Base-by-base conservation (phyloP, 2,113 vertebrate species). In the Vimba vimba region DNA sequence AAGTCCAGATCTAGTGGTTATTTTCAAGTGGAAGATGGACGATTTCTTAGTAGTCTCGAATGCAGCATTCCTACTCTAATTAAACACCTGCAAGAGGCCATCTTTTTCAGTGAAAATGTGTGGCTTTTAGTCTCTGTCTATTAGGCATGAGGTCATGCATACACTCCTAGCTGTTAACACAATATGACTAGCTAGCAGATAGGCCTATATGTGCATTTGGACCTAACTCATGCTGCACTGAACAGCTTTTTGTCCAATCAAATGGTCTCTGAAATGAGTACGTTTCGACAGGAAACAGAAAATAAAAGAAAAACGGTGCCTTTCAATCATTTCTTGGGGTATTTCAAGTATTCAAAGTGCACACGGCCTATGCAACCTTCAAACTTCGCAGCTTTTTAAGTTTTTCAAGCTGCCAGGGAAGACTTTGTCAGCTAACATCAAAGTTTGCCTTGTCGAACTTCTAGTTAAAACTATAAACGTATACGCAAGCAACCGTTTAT, bases 351-450 rank as follows among this genome's bases (percentile, higher is more conserved):
- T 39, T 71, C 19, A 71, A 11, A 71, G 68, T 11, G 33, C 68
- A 69, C 66, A 39, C 30, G 8, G 68, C 33, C 33, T 11, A 39
- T 39, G 19, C 33, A 71, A 71, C 68, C 68, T 71, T 71, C 33
- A 71, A 71, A 4, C 68, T 71, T 69, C 0, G 66, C 27, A 68
- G 64, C 66, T 36, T 69, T 36, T 64, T 27, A 64, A 27, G 25
- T 17, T 47, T 39, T 62, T 64, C 64, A 8, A 62, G 13, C 45
- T 76, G 23, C 8, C 47, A 55, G 75, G 25, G 27, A 47, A 80
- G 8, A 79, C 36, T 43, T 60, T 66, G 39, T 81, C 39, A 66
- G 79, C 39, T n/a, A 50, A 30, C 79, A 64, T 80, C 76, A 79
- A 81, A 47, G 57, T 23, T 21, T 12, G 8, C 60, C 79, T 60